Conservation (phyloP, 1,140 invertebrate genomes). For the Calycopis cecrops region DNA sequence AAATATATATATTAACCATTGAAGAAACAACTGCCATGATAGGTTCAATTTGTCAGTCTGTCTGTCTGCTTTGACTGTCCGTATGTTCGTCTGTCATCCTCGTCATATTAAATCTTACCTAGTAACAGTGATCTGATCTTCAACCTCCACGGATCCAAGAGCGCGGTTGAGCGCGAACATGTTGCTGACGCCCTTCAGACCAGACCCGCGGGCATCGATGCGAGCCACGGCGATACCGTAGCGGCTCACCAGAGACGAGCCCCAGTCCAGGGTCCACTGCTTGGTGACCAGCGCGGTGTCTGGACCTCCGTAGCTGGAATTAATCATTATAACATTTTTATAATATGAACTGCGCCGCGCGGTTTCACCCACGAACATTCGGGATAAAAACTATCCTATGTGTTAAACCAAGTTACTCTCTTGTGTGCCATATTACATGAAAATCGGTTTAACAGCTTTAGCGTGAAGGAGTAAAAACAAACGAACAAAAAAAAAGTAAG, state of each 20-base stretch:
- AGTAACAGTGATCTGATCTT: slow-evolving; percentile 83
- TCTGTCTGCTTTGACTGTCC: too few species aligned
- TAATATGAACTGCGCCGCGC: too few species aligned
- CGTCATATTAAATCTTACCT: slow-evolving; percentile 48
- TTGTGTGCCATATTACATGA: too few species aligned
- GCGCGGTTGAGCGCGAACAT: slow-evolving; percentile 87
- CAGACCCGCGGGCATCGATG: slow-evolving; percentile 94
- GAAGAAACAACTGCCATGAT: too few species aligned
- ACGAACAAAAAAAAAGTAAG: too few species aligned
- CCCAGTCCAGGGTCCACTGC: slow-evolving; percentile 68
- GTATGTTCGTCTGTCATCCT: background rate
- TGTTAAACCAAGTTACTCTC: too few species aligned
- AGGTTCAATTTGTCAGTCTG: too few species aligned
- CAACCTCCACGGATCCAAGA: slow-evolving; percentile 91
- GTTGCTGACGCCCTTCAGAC: slow-evolving; percentile 87
- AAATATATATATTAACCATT: too few species aligned
- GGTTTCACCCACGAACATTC: too few species aligned
- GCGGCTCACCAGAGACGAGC: slow-evolving; percentile 85
- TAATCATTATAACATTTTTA: background rate
- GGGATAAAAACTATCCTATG: too few species aligned
- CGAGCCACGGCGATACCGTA: slow-evolving; percentile 89
- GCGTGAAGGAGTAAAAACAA: too few species aligned
- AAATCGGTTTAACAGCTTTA: too few species aligned
- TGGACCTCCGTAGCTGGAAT: slow-evolving; percentile 86
- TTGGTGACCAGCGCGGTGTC: slow-evolving; percentile 85